Conservation (phyloP, 2,113 vertebrate genomes). For the Eulacestoma nigropectus region DNA sequence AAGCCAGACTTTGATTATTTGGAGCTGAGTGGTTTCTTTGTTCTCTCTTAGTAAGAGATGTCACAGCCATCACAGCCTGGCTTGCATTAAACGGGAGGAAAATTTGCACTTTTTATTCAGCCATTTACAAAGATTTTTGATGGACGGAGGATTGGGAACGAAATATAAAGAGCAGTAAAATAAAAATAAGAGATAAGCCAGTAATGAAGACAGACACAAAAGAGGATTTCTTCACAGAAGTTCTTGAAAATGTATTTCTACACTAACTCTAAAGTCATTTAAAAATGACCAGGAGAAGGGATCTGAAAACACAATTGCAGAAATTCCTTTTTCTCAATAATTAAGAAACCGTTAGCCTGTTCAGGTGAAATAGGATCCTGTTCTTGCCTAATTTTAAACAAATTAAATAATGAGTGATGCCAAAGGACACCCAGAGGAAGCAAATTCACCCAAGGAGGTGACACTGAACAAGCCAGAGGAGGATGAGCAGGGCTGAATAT, state of each 20-base stretch:
- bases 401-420: background rate
- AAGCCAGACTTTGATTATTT: constrained; percentile 34
- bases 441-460: background rate
- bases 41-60: constrained; percentile 15
- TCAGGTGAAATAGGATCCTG: background rate
- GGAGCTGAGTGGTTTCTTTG: constrained; percentile 34
- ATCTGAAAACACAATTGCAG: background rate
- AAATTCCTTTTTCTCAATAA: background rate
- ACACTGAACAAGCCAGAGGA: background rate
- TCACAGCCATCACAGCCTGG: constrained; percentile 7
- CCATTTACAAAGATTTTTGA: background rate
- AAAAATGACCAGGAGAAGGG: background rate
- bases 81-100: background rate
- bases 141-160: background rate
- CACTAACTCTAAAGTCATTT: background rate
- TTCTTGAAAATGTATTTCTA: background rate
- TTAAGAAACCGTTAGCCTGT: background rate
- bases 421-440: background rate
- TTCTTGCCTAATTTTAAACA: background rate
- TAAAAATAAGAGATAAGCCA: background rate
- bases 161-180: background rate
- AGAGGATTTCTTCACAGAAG: background rate
- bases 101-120: background rate
- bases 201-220: background rate
- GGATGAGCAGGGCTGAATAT: background rate